Evolutionary conservation across 1,140 invertebrate species (phyloP).

Genomic region (Ladona fulva): DNA sequence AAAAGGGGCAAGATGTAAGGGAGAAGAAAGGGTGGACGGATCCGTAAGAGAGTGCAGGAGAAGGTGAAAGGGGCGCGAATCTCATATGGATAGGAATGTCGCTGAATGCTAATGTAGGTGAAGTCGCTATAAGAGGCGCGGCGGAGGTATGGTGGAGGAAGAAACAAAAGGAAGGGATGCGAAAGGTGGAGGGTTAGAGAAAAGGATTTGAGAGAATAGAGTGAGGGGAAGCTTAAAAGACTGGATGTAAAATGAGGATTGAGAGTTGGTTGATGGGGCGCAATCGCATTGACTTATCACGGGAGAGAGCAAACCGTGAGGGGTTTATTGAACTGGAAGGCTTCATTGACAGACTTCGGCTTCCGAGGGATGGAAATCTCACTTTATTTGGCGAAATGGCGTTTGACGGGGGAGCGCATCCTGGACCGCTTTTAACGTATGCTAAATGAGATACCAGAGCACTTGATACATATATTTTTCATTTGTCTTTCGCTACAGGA

Average conservation of each 20-base stretch:
- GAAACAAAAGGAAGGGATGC: not conserved
- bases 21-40: not conserved
- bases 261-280: not conserved
- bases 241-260: not conserved
- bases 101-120: conserved; percentile 8
- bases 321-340: conserved; percentile 5
- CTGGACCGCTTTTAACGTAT: too few species aligned
- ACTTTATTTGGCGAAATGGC: too few species aligned
- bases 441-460: too few species aligned
- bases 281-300: not conserved
- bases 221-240: not conserved
- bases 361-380: not conserved
- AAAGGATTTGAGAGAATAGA: not conserved
- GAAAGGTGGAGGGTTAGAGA: not conserved
- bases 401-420: too few species aligned
- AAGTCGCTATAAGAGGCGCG: not conserved
- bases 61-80: not conserved
- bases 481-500: too few species aligned
- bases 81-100: conserved; percentile 9
- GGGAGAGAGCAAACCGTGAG: not conserved
- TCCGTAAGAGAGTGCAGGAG: not conserved
- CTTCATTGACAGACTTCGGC: not conserved
- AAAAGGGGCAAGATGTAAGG: not conserved
- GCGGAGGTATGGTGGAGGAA: not conserved
- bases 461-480: too few species aligned